Percentiles rank a stretch among this genome's conserved stretches.
phyloP scores from a whole-genome alignment of 2,113 vertebrate genomes.

The Oreochromis niloticus region DNA sequence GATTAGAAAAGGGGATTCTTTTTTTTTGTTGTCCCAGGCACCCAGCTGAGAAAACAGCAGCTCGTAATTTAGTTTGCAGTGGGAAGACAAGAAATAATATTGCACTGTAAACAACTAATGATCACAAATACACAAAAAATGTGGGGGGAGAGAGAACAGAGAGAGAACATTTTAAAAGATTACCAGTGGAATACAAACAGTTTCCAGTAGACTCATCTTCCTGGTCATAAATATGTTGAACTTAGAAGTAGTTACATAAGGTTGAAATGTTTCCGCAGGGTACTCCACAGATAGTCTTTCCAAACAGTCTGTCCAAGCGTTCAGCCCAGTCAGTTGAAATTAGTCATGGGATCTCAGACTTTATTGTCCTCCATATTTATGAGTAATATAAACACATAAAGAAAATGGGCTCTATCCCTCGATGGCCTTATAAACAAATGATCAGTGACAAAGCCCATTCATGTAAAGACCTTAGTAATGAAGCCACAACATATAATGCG shows the following conservation, averaged over 20 bases:
- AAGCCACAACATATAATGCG: background rate
- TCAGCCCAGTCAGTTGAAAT: constrained; percentile 27
- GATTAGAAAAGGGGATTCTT: background rate
- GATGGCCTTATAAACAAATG: constrained; percentile 11
- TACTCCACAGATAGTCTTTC: background rate
- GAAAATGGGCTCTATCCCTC: background rate
- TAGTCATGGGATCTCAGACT: constrained; percentile 28
- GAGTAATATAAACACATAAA: constrained; percentile 25
- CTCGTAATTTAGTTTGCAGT: background rate
- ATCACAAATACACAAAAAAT: background rate
- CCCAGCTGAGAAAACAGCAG: background rate
- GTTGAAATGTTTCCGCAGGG: background rate
- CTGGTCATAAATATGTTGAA: background rate
- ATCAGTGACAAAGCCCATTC: constrained; percentile 21
- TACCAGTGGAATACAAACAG: background rate
- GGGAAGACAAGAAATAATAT: background rate
- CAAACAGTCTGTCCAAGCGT: background rate
- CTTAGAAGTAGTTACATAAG: background rate
- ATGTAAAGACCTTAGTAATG: constrained; percentile 18
- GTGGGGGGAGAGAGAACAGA: background rate
- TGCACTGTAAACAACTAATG: background rate
- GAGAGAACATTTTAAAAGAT: background rate
- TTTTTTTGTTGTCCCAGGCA: background rate
- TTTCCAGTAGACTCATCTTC: background rate
- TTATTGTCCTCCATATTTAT: constrained; percentile 29